Conservation (phyloP, 1,140 invertebrate species). For the Pseudomyrmex pallidus region DNA sequence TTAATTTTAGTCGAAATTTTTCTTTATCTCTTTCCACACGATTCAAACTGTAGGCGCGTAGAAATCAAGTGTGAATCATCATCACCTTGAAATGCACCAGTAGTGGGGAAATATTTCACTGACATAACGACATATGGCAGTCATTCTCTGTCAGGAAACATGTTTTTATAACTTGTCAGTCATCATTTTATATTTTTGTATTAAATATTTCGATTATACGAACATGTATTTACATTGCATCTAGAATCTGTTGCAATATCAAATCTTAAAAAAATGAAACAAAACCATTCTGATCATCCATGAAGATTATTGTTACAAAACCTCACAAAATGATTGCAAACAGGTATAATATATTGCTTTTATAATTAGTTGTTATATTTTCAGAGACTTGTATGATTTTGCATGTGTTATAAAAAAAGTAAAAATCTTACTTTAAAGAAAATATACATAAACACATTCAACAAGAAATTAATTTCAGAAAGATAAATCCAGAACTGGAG, state of each 20-base stretch:
- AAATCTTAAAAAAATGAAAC: not conserved
- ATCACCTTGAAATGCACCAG: slow-evolving; percentile 54
- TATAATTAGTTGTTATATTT: too few relatives aligned
- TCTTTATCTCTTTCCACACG: not conserved
- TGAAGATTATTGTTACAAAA: slow-evolving; percentile 8
- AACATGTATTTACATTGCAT: not conserved
- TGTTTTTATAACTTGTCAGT: not conserved
- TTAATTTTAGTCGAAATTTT: not conserved
- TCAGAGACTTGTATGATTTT: too few relatives aligned
- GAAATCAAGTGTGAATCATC: slow-evolving; percentile 46
- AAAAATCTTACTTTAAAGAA: not conserved
- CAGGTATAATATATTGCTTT: slow-evolving; percentile 35
- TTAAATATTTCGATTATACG: not conserved
- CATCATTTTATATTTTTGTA: not conserved
- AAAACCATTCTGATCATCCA: not conserved
- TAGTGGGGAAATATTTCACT: slow-evolving; percentile 47
- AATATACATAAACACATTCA: too few relatives aligned
- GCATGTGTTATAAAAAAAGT: not conserved
- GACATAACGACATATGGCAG: slow-evolving; percentile 11
- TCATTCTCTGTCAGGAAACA: slow-evolving; percentile 1
- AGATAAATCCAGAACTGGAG: slow-evolving; percentile 74
- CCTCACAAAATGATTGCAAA: slow-evolving; percentile 57
- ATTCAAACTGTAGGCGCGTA: slow-evolving; percentile 38
- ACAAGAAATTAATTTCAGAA: slow-evolving; percentile 63
- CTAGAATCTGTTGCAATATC: not conserved